Base-by-base conservation (phyloP, 2,113 vertebrate genomes). In the Siniperca knerii region DNA sequence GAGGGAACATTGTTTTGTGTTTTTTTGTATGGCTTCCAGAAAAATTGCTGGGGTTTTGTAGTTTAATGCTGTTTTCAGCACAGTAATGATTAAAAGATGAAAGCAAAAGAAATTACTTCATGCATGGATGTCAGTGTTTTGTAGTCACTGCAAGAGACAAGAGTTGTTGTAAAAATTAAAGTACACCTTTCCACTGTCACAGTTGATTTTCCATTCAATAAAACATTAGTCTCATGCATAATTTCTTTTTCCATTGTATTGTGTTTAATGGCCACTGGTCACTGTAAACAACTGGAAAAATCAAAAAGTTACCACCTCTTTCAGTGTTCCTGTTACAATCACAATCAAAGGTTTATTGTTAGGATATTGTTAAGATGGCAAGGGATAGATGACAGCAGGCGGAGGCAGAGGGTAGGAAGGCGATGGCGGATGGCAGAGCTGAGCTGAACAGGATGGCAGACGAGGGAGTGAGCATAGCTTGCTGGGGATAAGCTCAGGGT, bases 41-140 rank as follows among this genome's bases (percentile, higher is more conserved):
- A 58, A 61, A 65, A 42, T 6, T 25, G 48, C 23, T 65, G 12
- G 3, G 52, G 65, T 9, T 16, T 29, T 77, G 13, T 29, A 64
- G 33, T 82, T 66, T 66, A 60, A 75, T 73, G 37, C 48, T 57
- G 25, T 69, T 82, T 81, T 72, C 50, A 67, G 48, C 18, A 23
- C 6, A 68, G 25, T 52, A 25, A 65, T 72, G 46, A 74, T 77
- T 62, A 70, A 66, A 86, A 68, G 60, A 67, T 21, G 18, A 64
- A 62, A 62, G 21, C 29, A 61, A 50, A 18, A 54, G 6, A 67
- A 64, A 75, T 50, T 0, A 40, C 20, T 12, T 61, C 16, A 73
- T 40, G 23, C 20, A 42, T 6, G 25, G 10, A 46, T 40, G 29
- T 74, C 6, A 4, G 9, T 21, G 54, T n/a, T 68, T 54, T 68